These are phyloP conservation scores for human (Homo sapiens) DNA, from an alignment of 2,113 vertebrate species.

Conservation along the genomic window DNA sequence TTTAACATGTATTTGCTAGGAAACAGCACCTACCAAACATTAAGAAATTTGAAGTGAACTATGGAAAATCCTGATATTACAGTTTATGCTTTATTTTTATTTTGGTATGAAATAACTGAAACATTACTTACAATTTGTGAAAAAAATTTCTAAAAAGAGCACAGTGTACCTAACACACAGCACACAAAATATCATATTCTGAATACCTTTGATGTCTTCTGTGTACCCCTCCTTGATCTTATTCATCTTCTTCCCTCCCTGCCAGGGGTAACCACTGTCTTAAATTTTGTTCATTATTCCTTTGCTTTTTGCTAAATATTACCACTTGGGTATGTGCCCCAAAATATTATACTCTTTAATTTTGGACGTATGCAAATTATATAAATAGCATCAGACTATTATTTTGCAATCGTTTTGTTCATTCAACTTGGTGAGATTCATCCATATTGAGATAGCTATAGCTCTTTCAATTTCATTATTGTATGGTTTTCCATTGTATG, in stretches of 20 bases:
- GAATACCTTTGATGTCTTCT: not conserved
- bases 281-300: not conserved
- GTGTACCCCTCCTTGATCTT: not conserved
- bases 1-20: not conserved
- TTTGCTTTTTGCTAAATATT: conserved; percentile 12
- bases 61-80: not conserved
- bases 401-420: not conserved
- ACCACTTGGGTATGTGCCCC: not conserved
- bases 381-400: not conserved
- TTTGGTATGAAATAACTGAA: not conserved
- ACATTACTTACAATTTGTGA: not conserved
- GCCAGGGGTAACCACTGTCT: not conserved
- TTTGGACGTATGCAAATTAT: not conserved
- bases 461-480: not conserved
- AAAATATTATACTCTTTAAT: not conserved
- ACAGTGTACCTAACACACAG: not conserved
- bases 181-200: not conserved
- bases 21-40: not conserved
- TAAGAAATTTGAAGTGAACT: not conserved
- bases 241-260: not conserved
- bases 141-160: not conserved
- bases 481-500: not conserved
- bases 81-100: not conserved
- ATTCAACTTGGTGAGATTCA: not conserved
- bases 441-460: not conserved